These are phyloP conservation scores for Poecile atricapillus DNA, from an alignment of 2,113 vertebrate genomes.

Conservation along the genomic window DNA sequence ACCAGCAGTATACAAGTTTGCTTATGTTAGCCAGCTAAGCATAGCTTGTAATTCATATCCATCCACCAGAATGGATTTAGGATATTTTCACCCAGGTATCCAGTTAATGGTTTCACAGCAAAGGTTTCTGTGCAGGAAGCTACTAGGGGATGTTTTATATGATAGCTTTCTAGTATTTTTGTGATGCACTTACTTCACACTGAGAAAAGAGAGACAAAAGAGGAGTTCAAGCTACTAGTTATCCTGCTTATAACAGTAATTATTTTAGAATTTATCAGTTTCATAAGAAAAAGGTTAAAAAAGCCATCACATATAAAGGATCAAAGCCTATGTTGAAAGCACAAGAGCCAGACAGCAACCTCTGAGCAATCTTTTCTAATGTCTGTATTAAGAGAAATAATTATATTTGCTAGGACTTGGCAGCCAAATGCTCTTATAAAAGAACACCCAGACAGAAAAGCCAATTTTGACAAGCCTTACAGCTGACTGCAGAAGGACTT, in stretches of 20 bases:
- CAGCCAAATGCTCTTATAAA: not conserved
- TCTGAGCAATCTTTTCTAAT: not conserved
- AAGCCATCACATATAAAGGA: not conserved
- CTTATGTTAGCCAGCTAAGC: not conserved
- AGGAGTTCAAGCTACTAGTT: not conserved
- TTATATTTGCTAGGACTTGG: conserved; percentile 3
- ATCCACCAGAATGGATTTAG: not conserved
- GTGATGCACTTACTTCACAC: not conserved
- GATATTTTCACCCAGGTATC: not conserved
- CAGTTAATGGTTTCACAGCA: not conserved
- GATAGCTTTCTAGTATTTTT: not conserved
- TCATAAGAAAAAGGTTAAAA: not conserved
- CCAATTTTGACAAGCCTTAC: not conserved
- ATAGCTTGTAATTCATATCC: not conserved
- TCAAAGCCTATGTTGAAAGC: not conserved
- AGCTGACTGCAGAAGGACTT: not conserved
- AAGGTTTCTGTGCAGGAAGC: not conserved
- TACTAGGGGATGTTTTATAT: not conserved
- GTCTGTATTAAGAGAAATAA: conserved; percentile 8
- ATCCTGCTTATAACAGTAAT: not conserved
- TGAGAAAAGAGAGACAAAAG: not conserved
- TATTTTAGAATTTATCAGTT: not conserved
- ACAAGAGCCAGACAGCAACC: not conserved
- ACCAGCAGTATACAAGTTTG: not conserved
- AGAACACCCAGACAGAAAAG: conserved; percentile 40